Conservation (phyloP, 2,797 vertebrate genomes). For the Aselliscus stoliczkanus region DNA sequence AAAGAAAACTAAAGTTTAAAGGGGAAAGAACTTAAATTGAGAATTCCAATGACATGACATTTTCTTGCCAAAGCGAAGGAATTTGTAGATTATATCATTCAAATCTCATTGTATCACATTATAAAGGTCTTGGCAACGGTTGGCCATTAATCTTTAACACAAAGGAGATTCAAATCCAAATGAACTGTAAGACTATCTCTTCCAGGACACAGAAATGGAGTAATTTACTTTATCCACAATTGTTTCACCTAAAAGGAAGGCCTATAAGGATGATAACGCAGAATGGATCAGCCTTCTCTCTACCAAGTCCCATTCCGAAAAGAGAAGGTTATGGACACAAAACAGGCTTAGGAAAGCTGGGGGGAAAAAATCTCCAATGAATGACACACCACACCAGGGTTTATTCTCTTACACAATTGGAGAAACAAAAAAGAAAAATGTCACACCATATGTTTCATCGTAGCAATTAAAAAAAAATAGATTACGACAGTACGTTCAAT, state of each 20-base stretch:
- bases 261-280: conserved; percentile 68
- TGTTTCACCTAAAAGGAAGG: conserved; percentile 62
- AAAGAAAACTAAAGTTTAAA: conserved; percentile 34
- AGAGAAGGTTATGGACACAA: conserved; percentile 62
- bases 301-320: conserved; percentile 62
- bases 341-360: conserved; percentile 37
- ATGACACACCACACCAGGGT: conserved; percentile 52
- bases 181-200: conserved; percentile 63
- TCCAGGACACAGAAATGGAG: conserved; percentile 7
- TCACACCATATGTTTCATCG: conserved; percentile 57
- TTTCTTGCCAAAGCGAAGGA: conserved; percentile 56
- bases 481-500: background rate
- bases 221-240: conserved; percentile 44
- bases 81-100: conserved; percentile 31
- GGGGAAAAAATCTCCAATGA: conserved; percentile 42
- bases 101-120: conserved; percentile 58
- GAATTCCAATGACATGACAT: conserved; percentile 62
- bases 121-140: conserved; percentile 63
- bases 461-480: conserved; percentile 25
- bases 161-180: conserved; percentile 77
- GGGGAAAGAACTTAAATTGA: conserved; percentile 41
- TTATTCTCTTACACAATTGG: conserved; percentile 46
- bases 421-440: conserved; percentile 36
- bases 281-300: conserved; percentile 58
- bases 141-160: conserved; percentile 78